These are phyloP conservation scores for Tetanocera ferruginea DNA, from an alignment of 2,888 invertebrate genomes.

Conservation along the genomic window DNA sequence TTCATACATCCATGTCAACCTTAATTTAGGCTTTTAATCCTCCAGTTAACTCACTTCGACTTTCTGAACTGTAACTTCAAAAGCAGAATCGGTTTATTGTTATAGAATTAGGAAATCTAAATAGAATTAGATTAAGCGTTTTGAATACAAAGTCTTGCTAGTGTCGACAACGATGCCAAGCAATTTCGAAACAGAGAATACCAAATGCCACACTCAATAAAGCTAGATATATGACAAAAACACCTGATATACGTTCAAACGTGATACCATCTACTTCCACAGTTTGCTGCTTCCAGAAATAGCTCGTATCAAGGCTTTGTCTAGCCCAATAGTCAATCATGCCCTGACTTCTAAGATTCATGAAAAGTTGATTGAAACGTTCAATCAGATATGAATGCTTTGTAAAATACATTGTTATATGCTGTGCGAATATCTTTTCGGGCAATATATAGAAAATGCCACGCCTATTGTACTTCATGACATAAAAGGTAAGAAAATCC, in stretches of 20 bases:
- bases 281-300: neutral
- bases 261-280: neutral
- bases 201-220: conserved; percentile 19
- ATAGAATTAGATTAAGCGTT: neutral
- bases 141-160: neutral
- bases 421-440: conserved; percentile 51
- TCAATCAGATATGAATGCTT: conserved; percentile 53
- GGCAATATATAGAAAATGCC: conserved; percentile 48
- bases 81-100: too few relatives aligned
- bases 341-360: conserved; percentile 48
- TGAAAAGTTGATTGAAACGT: conserved; percentile 49
- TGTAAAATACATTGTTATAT: conserved; percentile 53
- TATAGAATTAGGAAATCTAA: too few relatives aligned
- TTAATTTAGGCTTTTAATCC: too few relatives aligned
- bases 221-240: conserved; percentile 39
- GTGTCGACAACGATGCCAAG: conserved; percentile 35
- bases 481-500: conserved; percentile 50
- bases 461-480: conserved; percentile 34
- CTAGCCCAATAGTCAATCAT: conserved; percentile 51
- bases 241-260: conserved; percentile 35
- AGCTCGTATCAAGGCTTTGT: conserved; percentile 40
- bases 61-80: too few relatives aligned
- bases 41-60: too few relatives aligned
- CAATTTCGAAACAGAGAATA: conserved; percentile 32
- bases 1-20: too few relatives aligned